These are phyloP conservation scores for Genyomyrus donnyi DNA, from an alignment of 2,113 vertebrate genomes.

Conservation along the genomic window DNA sequence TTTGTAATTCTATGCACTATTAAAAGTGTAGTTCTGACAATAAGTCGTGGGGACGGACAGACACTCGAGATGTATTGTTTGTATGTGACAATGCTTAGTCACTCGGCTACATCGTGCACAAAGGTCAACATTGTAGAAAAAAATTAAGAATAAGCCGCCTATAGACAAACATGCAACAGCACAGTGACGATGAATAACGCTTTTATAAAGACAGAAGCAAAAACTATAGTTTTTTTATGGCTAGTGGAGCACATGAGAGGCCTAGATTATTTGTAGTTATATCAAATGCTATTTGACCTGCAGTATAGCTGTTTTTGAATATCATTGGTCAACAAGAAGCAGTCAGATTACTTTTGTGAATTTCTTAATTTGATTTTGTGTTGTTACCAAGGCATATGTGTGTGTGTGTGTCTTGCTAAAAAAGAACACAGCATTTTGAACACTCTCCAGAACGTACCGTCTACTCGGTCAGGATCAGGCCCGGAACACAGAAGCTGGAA, in stretches of 20 bases:
- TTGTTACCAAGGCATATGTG: background rate
- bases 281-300: background rate
- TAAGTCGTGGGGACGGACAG: background rate
- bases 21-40: background rate
- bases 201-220: background rate
- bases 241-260: background rate
- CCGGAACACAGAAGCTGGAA: background rate
- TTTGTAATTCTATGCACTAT: background rate
- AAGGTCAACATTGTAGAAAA: background rate
- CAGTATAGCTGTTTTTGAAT: background rate
- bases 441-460: background rate
- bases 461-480: background rate
- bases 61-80: background rate
- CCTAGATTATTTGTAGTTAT: background rate
- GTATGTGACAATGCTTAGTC: background rate
- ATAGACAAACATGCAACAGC: background rate
- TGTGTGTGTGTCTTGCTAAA: background rate
- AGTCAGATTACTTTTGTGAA: background rate
- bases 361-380: background rate
- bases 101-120: background rate
- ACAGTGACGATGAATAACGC: background rate
- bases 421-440: background rate
- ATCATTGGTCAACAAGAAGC: background rate
- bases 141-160: background rate
- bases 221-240: background rate